A percentile compares a stretch with the other conserved stretches of the same genome.
Evolutionary conservation across 2,888 invertebrate genomes (phyloP).

Genomic region (Thymelicus sylvestris): DNA sequence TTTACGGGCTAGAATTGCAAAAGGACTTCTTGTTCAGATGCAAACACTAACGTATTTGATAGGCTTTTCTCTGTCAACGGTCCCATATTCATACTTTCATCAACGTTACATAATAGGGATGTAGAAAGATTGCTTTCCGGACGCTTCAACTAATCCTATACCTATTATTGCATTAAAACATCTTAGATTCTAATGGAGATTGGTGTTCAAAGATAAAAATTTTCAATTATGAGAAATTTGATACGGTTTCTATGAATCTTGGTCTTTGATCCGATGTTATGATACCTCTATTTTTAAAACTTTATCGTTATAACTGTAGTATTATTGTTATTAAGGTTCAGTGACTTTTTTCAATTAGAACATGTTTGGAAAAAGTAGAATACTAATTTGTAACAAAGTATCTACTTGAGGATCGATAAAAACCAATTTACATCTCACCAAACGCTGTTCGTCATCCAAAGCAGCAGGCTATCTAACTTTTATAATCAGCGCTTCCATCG

Average conservation of each 20-base stretch:
- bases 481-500: conserved; percentile 73
- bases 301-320: neutral
- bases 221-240: conserved; percentile 26
- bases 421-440: conserved; percentile 61
- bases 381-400: neutral
- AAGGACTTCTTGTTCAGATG: neutral
- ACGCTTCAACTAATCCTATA: conserved; percentile 14
- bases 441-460: conserved; percentile 67
- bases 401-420: conserved; percentile 45
- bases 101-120: conserved; percentile 20
- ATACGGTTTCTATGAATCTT: conserved; percentile 24
- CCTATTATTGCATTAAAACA: conserved; percentile 9
- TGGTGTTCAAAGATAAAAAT: neutral
- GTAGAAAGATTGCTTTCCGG: conserved; percentile 27
- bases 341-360: too few species aligned
- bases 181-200: conserved; percentile 4
- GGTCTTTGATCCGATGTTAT: conserved; percentile 11
- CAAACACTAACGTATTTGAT: conserved; percentile 18
- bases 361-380: too few species aligned
- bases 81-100: conserved; percentile 37
- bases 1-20: conserved; percentile 11
- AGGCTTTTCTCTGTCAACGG: conserved; percentile 36
- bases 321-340: neutral
- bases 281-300: neutral
- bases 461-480: conserved; percentile 77